Evolutionary conservation across 2,797 vertebrate species (phyloP).

Genomic region (Periophthalmus magnuspinnatus): DNA sequence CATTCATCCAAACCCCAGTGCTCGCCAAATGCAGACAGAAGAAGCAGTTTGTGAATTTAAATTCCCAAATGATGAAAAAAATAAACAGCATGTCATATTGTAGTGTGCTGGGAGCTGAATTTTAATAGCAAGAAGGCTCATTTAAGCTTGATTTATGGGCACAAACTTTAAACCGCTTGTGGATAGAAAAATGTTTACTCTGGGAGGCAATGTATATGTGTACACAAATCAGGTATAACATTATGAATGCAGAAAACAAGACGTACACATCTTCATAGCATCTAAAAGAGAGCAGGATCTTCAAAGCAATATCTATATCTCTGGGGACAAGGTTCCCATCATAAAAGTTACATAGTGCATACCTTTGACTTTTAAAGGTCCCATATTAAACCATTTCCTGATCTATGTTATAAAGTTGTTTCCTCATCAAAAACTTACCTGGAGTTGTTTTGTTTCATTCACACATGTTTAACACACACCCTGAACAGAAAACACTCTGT

Average conservation of each 20-base stretch:
- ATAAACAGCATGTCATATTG: conserved; percentile 18
- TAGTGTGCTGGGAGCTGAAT: conserved; percentile 20
- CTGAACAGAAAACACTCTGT: too few relatives aligned
- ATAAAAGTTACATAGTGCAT: too few relatives aligned
- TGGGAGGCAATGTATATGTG: neutral
- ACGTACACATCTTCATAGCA: neutral
- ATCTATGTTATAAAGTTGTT: too few relatives aligned
- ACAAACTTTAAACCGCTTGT: neutral
- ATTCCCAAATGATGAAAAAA: conserved; percentile 31
- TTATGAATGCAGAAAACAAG: neutral
- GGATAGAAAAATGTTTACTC: neutral
- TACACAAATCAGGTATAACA: neutral
- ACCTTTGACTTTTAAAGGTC: too few relatives aligned
- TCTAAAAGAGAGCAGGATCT: too few relatives aligned
- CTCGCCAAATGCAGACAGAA: conserved; percentile 12
- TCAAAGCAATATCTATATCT: too few relatives aligned
- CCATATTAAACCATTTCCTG: too few relatives aligned
- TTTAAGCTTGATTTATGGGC: conserved; percentile 6
- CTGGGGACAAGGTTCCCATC: too few relatives aligned
- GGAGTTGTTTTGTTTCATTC: too few relatives aligned
- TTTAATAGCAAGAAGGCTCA: neutral
- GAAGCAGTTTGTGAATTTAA: conserved; percentile 20
- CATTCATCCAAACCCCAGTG: conserved; percentile 26
- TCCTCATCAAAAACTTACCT: too few relatives aligned
- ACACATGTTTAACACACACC: too few relatives aligned